Evolutionary conservation across 2,113 vertebrate genomes (phyloP).

Genomic region (Percina caprodes): DNA sequence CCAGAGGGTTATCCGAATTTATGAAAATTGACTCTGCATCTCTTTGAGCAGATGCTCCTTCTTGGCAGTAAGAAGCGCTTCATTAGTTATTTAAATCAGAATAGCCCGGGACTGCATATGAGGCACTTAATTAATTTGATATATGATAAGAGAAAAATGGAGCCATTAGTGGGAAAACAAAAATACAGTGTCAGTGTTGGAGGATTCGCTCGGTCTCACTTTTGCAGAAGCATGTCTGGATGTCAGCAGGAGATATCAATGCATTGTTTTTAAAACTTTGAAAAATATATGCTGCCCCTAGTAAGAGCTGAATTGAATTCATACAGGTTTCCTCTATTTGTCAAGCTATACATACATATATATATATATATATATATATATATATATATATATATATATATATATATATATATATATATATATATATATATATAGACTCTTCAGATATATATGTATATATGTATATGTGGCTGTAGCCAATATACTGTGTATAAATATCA

Average conservation of each 20-base stretch:
- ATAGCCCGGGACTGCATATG: constrained; percentile 63
- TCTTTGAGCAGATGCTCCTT: constrained; percentile 76
- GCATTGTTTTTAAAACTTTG: constrained; percentile 17
- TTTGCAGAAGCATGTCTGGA: constrained; percentile 24
- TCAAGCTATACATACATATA: constrained; percentile 23
- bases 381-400: no score
- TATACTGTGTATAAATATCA: constrained; percentile 32
- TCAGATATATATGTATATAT: no score
- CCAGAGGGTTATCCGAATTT: constrained; percentile 68
- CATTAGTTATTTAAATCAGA: constrained; percentile 80
- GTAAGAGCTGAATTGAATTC: constrained; percentile 18
- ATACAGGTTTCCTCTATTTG: constrained; percentile 24
- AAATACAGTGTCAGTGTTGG: constrained; percentile 47
- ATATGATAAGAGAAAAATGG: constrained; percentile 63
- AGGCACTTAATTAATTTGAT: constrained; percentile 74
- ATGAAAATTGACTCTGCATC: constrained; percentile 75
- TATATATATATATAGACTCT: no score
- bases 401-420: no score
- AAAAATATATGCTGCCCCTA: constrained; percentile 11
- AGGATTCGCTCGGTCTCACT: neutral
- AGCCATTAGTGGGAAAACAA: constrained; percentile 67
- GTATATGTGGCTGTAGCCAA: neutral
- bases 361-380: no score
- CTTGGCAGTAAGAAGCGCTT: constrained; percentile 71
- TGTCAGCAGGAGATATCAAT: constrained; percentile 15